Conservation (phyloP, 2,113 vertebrate genomes). For the Crocuta crocuta region DNA sequence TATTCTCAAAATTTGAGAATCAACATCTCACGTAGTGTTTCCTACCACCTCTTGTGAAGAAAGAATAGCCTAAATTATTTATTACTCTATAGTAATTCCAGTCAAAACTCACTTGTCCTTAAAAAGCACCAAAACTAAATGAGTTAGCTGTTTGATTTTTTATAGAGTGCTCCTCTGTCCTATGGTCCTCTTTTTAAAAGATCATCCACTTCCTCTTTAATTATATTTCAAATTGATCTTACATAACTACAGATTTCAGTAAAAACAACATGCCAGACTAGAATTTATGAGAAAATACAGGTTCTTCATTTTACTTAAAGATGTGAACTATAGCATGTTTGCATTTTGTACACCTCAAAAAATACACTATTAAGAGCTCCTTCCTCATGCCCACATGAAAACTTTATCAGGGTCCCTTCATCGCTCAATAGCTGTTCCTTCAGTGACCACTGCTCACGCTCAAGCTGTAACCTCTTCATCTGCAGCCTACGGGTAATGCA, state of each 20-base stretch:
- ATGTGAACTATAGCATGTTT: background rate
- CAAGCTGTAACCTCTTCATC: background rate
- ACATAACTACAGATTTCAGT: background rate
- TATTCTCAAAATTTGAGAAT: background rate
- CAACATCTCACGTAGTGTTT: background rate
- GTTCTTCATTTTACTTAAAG: slow-evolving; percentile 44
- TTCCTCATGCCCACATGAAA: background rate
- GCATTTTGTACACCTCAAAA: background rate
- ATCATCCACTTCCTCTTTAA: background rate
- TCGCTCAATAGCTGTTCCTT: background rate
- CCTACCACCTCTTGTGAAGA: background rate
- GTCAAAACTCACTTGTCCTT: background rate
- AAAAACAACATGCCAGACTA: background rate
- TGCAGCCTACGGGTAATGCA: background rate
- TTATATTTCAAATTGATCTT: slow-evolving; percentile 49
- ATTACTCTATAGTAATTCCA: background rate
- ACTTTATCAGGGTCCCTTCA: background rate
- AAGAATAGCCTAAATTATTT: background rate
- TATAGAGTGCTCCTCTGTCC: background rate
- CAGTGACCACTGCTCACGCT: background rate
- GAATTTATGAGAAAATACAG: background rate
- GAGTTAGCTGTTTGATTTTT: background rate
- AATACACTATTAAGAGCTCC: background rate
- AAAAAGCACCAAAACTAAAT: background rate
- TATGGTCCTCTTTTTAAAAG: background rate